phyloP scores from a whole-genome alignment of 37 sponge, comb jelly and placozoan genomes.

The Ephydatia muelleri region DNA sequence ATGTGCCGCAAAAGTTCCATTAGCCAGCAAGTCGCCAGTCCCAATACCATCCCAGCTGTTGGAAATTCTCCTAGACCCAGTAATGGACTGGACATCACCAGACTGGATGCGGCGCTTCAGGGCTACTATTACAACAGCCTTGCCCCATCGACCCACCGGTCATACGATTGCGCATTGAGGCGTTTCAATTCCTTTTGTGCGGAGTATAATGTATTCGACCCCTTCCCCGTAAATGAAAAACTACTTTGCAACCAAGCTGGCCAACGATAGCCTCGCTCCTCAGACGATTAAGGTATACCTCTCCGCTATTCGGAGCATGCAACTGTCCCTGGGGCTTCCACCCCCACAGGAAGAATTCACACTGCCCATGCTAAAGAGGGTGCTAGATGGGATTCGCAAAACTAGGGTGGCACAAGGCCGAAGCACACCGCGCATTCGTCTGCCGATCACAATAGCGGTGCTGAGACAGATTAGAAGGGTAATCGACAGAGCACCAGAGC shows the following conservation, averaged over 20 bases:
- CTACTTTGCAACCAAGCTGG: too few relatives aligned
- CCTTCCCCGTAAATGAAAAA: too few relatives aligned
- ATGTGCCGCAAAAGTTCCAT: not conserved
- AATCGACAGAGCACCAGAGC: not conserved
- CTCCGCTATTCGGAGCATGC: too few relatives aligned
- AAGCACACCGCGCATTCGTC: not conserved
- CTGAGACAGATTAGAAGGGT: not conserved
- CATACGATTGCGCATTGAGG: slow-evolving; percentile 25
- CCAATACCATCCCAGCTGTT: not conserved
- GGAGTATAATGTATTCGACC: slow-evolving; percentile 1
- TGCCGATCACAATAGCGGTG: not conserved
- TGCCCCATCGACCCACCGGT: too few relatives aligned
- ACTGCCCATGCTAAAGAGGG: too few relatives aligned
- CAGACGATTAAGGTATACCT: too few relatives aligned
- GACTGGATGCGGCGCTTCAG: slow-evolving; percentile 7
- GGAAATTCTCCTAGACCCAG: not conserved
- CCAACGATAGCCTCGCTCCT: too few relatives aligned
- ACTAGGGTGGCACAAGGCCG: not conserved
- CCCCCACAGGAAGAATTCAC: not conserved
- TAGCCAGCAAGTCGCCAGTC: not conserved
- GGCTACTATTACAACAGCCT: not conserved
- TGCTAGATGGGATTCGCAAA: too few relatives aligned
- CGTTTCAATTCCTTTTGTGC: slow-evolving; percentile 18
- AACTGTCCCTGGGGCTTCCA: slow-evolving; percentile 10
- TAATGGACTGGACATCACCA: too few relatives aligned